Conservation (phyloP, 35 echinoderm and acorn worm genomes). For the Lytechinus pictus region DNA sequence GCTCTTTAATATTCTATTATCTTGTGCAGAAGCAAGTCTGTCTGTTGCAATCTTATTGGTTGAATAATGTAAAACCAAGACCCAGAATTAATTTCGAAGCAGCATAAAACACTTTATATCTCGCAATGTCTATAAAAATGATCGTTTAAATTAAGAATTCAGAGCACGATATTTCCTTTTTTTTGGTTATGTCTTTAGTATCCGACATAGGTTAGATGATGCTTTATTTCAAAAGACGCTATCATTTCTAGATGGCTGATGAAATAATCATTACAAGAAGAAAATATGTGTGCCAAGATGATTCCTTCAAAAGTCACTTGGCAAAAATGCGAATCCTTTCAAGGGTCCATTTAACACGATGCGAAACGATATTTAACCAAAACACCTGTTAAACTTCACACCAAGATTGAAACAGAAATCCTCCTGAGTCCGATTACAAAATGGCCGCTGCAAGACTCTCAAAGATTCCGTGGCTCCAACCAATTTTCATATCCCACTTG, state of each 20-base stretch:
- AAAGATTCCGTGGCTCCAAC: background rate
- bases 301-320: background rate
- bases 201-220: background rate
- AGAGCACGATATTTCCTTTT: background rate
- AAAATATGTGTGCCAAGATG: background rate
- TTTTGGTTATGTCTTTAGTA: background rate
- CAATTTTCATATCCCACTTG: constrained; percentile 9
- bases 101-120: background rate
- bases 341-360: background rate
- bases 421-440: background rate
- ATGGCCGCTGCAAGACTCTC: background rate
- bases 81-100: background rate
- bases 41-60: background rate
- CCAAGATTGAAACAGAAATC: background rate
- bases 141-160: background rate
- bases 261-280: background rate
- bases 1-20: background rate
- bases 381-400: background rate
- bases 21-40: background rate
- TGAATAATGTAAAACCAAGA: background rate
- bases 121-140: background rate
- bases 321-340: background rate
- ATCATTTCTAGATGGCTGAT: background rate
- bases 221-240: background rate
- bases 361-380: background rate